Evolutionary conservation across 2,113 vertebrate genomes (phyloP).

Genomic region (Triplophysa dalaica): DNA sequence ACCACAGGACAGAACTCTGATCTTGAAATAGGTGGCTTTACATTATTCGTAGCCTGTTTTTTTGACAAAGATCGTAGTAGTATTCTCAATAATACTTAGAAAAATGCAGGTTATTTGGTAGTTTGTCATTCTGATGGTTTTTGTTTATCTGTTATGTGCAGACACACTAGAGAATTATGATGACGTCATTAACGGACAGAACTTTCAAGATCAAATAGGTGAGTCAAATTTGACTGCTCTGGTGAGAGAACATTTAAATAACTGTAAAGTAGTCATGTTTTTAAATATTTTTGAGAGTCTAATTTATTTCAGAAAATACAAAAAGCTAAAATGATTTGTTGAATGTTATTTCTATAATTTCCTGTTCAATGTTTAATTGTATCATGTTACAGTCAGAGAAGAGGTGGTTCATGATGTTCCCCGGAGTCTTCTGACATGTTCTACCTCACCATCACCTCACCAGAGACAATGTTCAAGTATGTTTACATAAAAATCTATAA

Average conservation of each 20-base stretch:
- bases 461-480: conserved; percentile 30
- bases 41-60: too few species aligned
- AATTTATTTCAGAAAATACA: too few species aligned
- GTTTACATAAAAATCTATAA: not conserved
- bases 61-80: not conserved
- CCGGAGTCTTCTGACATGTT: not conserved
- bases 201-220: not conserved
- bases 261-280: too few species aligned
- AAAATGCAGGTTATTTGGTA: not conserved
- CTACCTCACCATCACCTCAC: not conserved
- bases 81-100: not conserved
- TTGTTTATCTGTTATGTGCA: not conserved
- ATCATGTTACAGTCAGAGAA: too few species aligned
- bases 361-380: too few species aligned
- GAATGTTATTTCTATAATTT: too few species aligned
- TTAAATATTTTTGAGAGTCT: too few species aligned
- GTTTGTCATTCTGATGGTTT: too few species aligned
- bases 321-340: too few species aligned
- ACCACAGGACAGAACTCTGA: not conserved
- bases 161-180: conserved; percentile 26
- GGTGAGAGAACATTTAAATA: too few species aligned
- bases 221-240: too few species aligned
- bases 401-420: not conserved
- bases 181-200: conserved; percentile 18
- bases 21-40: not conserved